Evolutionary conservation across 2,888 invertebrate genomes (phyloP), one percentile per base, ranked within the genome.

Genomic region (Caenorhabditis sp.): DNA sequence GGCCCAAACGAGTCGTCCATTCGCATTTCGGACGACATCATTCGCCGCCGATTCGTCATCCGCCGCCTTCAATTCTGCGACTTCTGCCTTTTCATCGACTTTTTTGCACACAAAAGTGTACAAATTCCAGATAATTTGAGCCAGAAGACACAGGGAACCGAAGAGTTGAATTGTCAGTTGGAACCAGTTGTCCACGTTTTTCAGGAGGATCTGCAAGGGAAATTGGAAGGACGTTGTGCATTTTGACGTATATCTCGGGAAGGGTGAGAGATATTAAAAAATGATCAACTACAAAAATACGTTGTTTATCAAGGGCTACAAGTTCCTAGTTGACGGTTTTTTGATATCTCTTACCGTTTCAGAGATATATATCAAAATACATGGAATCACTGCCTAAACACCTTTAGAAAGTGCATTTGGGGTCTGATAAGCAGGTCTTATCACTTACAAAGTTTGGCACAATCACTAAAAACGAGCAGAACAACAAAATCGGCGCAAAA

Each of bases 151-250:
- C 2, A 58, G 9, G 2, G 70, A 50, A 15, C 74, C 80, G 28
- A 76, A 76, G n/a, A 76, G 37, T 60, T 80, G 80, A 47, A 68
- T 70, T 11, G 68, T 65, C 51, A 80, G 76, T 56, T 76, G 76
- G 37, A 80, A 68, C 15, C 69, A 69, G 28, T 69, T 68, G 51
- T 80, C 70, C 20, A 65, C 28, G 18, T 18, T 47, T 18, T 37
- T 28, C 18, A 65, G 11, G 26, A 70, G 24, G 15, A 80, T 22
- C 74, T 74, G 32, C 11, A 64, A 40, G 8, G 9, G 20, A 4
- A 44, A 20, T 32, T 32, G 11, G n/a, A n/a, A n/a, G n/a, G n/a
- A n/a, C n/a, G n/a, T n/a, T n/a, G n/a, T n/a, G n/a, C n/a, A n/a
- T n/a, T n/a, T n/a, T n/a, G n/a, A n/a, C n/a, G n/a, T n/a, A n/a